A percentile compares a stretch with the other conserved stretches of the same genome.
Conservation (phyloP, 2,888 invertebrate species). For the Apeira syringaria region DNA sequence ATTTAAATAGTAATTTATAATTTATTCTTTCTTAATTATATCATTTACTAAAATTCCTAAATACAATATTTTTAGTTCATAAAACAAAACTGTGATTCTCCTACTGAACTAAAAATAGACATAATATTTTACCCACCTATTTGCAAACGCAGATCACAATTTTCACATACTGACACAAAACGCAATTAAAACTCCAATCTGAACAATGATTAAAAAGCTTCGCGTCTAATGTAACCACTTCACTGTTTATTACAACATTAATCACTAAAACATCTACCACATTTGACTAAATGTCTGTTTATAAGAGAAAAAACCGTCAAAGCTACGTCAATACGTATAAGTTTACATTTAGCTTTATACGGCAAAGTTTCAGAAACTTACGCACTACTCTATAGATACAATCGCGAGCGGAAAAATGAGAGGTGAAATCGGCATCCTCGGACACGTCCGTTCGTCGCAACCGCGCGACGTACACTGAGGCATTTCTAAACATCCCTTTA, state of each 20-base stretch:
- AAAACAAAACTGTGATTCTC: no score
- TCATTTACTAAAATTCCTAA: no score
- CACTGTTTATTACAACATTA: slow-evolving; percentile 8
- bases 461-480: slow-evolving; percentile 68
- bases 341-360: slow-evolving; percentile 10
- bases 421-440: slow-evolving; percentile 36
- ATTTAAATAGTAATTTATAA: no score
- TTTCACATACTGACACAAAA: slow-evolving; percentile 4
- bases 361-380: slow-evolving; percentile 41
- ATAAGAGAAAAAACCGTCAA: background rate
- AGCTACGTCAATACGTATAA: background rate
- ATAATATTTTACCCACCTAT: slow-evolving; percentile 1
- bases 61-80: no score
- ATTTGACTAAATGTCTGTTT: background rate
- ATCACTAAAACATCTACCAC: slow-evolving; percentile 4
- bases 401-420: slow-evolving; percentile 38
- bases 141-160: background rate
- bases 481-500: slow-evolving; percentile 59
- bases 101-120: no score
- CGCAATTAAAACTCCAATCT: slow-evolving; percentile 5
- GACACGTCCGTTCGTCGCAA: slow-evolving; percentile 50
- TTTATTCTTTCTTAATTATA: no score
- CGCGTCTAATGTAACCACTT: slow-evolving; percentile 9
- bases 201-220: no score
- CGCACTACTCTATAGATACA: slow-evolving; percentile 41